Evolutionary conservation across 2,113 vertebrate species (phyloP).

Genomic region (Pelodiscus sinensis): DNA sequence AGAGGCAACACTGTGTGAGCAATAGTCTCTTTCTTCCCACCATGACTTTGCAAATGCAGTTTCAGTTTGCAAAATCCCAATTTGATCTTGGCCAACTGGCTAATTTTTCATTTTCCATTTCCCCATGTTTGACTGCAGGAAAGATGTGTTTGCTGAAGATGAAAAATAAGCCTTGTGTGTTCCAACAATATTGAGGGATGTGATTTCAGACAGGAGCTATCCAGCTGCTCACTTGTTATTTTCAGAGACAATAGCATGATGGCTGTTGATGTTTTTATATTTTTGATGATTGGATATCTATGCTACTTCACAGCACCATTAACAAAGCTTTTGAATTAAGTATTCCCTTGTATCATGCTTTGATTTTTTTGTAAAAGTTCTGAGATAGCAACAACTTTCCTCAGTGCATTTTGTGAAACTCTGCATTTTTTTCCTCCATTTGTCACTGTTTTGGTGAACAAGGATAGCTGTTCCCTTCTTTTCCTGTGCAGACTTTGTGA

Average conservation of each 20-base stretch:
- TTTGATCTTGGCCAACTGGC: neutral
- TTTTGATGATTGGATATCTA: neutral
- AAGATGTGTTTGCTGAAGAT: neutral
- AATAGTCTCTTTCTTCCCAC: neutral
- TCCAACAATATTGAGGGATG: neutral
- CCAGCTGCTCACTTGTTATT: neutral
- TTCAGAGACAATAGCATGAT: neutral
- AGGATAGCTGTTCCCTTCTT: neutral
- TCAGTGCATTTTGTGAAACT: neutral
- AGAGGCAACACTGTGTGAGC: neutral
- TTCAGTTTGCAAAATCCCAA: constrained; percentile 6
- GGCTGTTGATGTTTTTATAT: neutral
- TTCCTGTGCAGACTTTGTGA: neutral
- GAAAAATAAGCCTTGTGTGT: neutral
- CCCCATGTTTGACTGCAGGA: neutral
- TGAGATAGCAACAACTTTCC: neutral
- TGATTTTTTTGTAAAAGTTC: neutral
- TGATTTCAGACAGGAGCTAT: neutral
- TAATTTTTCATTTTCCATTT: constrained; percentile 42
- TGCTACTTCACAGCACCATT: neutral
- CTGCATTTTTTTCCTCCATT: neutral
- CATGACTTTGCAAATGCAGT: constrained; percentile 9
- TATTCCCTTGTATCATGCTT: neutral
- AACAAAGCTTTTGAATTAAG: neutral
- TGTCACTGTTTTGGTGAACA: neutral